Evolutionary conservation across 2,888 invertebrate genomes (phyloP).

Genomic region (Sphaerophoria taeniata): DNA sequence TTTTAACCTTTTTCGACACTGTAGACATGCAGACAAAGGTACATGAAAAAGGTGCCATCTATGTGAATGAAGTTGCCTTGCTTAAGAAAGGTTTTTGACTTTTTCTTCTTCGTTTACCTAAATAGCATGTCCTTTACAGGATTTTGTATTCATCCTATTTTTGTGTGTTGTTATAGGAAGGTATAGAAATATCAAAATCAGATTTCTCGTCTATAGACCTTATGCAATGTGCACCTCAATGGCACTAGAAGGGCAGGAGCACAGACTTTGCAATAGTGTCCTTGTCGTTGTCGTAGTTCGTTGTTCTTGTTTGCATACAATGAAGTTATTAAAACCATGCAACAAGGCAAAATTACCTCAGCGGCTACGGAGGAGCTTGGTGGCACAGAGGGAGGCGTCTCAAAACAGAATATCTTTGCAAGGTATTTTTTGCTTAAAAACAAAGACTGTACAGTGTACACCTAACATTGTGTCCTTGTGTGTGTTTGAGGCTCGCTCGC

Average conservation of each 20-base stretch:
- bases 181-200: conserved; percentile 16
- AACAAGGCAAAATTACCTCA: conserved; percentile 35
- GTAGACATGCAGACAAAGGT: too few species aligned
- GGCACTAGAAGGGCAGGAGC: not conserved
- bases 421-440: conserved; percentile 18
- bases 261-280: conserved; percentile 1
- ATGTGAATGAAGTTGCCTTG: conserved; percentile 1
- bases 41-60: not conserved
- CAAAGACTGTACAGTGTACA: conserved; percentile 2
- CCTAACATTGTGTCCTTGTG: not conserved
- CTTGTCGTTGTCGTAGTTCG: conserved; percentile 22
- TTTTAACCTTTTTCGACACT: too few species aligned
- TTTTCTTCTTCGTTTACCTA: conserved; percentile 4
- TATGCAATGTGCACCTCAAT: not conserved
- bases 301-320: conserved; percentile 53
- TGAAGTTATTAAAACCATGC: conserved; percentile 65
- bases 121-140: conserved; percentile 31
- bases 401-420: conserved; percentile 29
- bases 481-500: not conserved
- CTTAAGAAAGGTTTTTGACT: conserved; percentile 16
- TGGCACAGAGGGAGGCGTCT: too few species aligned
- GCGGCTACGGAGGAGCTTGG: too few species aligned
- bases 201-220: conserved; percentile 2
- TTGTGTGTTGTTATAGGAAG: not conserved
- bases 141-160: not conserved